Evolutionary conservation across 1,140 invertebrate species (phyloP), one percentile per base, ranked within the genome.

Genomic region (Heliconius melpomene): DNA sequence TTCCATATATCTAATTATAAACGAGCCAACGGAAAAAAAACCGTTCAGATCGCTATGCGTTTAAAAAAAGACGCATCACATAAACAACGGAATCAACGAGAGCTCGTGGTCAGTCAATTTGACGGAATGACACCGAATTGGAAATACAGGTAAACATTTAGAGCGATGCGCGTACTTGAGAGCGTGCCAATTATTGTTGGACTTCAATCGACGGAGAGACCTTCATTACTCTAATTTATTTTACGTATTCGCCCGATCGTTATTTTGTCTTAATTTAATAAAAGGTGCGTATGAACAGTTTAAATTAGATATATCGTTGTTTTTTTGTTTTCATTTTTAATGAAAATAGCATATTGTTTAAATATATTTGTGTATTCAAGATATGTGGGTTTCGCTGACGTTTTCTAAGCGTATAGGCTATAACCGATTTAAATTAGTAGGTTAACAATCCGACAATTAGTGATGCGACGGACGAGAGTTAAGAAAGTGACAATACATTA

Each of bases 401-500:
- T 87, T 90, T 89, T 90, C 87, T 88, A 88, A 88, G 88, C 84
- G 75, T 86, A 87, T 86, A 88, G 87, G 82, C 78, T 86, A 87
- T 85, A 82, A 80, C 77, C 85, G 85, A 89, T 91, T 92, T 87
- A 92, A 94, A 94, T 93, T 93, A 92, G 91, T 93, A 82, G 91
- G 91, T 92, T 91, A 93, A 90, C 91, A 89, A 89, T 90, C 88
- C 79, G 83, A 92, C 90, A 92, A 93, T 94, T 94, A 94, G 87
- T 87, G 87, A 94, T 93, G 89, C 90, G 86, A 82, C 82, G 82
- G 86, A 84, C 88, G 86, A 87, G 85, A 89, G 86, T 74, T 85
- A 91, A 90, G 92, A 94, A 94, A 94, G 92, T 86, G 91, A 92
- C 90, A 91, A 91, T 92, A 88, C 91, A 94, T 92, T 94, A 92